Conservation (phyloP, 2,888 invertebrate species). For the Physocephala rufipes region DNA sequence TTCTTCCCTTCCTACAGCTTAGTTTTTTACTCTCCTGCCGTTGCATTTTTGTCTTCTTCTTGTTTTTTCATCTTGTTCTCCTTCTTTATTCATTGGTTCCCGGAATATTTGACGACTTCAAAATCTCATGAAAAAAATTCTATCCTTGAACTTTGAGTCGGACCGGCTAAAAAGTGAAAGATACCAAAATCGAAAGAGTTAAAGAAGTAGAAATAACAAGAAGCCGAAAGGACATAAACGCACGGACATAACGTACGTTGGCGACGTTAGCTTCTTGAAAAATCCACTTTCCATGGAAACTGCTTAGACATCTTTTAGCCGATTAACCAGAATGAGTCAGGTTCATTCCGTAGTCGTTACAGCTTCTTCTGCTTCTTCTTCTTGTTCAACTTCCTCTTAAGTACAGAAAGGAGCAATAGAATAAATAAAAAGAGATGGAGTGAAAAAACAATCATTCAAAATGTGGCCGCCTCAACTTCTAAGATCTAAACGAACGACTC, state of each 20-base stretch:
- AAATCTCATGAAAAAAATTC: slow-evolving; percentile 20
- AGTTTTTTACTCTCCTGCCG: neutral
- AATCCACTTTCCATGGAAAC: too few relatives aligned
- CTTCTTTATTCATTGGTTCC: neutral
- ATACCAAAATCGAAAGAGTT: slow-evolving; percentile 44
- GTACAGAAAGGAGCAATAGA: neutral
- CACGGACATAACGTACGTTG: neutral
- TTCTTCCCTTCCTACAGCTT: slow-evolving; percentile 20
- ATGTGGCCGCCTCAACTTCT: neutral
- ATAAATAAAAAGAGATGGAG: slow-evolving; percentile 1
- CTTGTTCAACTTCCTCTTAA: neutral
- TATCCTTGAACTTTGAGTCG: slow-evolving; percentile 58
- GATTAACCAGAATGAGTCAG: too few relatives aligned
- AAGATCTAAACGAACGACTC: neutral
- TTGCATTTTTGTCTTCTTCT: slow-evolving; percentile 37
- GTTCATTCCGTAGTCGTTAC: too few relatives aligned
- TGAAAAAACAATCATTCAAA: slow-evolving; percentile 30
- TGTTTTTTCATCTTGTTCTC: neutral
- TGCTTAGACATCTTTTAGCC: neutral
- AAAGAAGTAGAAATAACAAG: slow-evolving; percentile 44
- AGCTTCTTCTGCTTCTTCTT: neutral
- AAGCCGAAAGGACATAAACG: neutral
- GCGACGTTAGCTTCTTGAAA: neutral
- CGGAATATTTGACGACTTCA: neutral
- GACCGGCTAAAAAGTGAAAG: slow-evolving; percentile 28